Conservation (phyloP, 2,797 vertebrate genomes). For the Numenius phaeopus region DNA sequence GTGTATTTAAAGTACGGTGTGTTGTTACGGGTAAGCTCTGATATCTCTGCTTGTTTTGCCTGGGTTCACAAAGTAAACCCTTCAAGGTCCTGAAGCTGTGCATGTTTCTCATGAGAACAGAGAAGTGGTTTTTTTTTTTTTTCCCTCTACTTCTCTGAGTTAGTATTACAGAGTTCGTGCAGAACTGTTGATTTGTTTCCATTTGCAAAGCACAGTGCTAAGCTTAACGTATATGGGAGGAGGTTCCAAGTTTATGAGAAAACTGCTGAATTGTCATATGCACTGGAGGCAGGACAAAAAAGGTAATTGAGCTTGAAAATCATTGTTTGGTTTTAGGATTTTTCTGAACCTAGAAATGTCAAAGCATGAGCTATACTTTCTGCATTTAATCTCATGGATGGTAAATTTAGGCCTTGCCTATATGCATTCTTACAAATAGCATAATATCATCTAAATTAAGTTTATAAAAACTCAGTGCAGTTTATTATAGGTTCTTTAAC, state of each 20-base stretch:
- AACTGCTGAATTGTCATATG: slow-evolving; percentile 11
- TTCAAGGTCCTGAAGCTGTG: neutral
- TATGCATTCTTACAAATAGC: neutral
- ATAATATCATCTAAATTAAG: neutral
- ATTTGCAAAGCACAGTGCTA: neutral
- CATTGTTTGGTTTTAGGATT: slow-evolving; percentile 4
- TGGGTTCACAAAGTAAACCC: accelerated
- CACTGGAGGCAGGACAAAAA: neutral
- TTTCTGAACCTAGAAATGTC: neutral
- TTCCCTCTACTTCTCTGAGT: neutral
- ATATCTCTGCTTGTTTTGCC: neutral
- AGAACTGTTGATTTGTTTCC: neutral
- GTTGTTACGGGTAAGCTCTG: neutral
- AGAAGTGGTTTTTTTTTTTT: neutral
- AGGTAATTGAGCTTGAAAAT: slow-evolving; percentile 36
- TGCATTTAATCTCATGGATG: neutral
- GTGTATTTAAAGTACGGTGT: neutral
- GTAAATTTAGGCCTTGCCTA: neutral
- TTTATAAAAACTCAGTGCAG: neutral
- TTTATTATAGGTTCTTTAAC: neutral
- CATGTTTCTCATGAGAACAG: neutral
- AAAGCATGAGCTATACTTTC: neutral
- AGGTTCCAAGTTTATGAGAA: slow-evolving; percentile 29
- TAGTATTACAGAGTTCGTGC: neutral
- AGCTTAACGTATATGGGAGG: neutral